Evolutionary conservation across 2,888 invertebrate genomes (phyloP), one percentile per base, ranked within the genome.

Genomic region (Capitulum mitella): DNA sequence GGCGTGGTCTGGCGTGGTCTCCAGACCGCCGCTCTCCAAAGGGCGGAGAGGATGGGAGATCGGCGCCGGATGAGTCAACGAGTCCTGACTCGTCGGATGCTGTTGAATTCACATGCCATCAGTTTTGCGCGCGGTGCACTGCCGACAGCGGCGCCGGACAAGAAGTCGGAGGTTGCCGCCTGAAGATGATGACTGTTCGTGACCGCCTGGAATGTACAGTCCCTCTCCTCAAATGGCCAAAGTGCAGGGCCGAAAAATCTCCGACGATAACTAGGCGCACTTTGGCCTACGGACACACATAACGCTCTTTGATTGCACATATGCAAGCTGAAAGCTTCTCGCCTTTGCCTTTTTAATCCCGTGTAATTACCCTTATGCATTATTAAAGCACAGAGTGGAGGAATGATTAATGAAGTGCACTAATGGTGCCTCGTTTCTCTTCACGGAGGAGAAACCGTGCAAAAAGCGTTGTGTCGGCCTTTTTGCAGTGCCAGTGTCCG

Each of bases 351-450:
- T 40, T 70, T 70, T 70, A 70, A 70, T 70, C 34, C 70, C 70
- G 40, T 70, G 70, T 70, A 70, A 70, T 70, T 70, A 40, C 40
- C 70, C 70, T 70, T 37, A 70, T 70, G 70, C 70, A 70, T 70
- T 70, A 70, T 70, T 70, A 70, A 70, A 70, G 70, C 70, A 40
- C 40, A 40, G 70, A 37, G 22, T 29, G 70, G 37, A 70, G 70
- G 70, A 70, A 26, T 70, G 70, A 70, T 70, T 29, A 70, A 70
- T 70, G 70, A 70, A 70, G 70, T 40, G 70, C 70, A 70, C 70
- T 70, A 70, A 70, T 70, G 70, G 70, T 70, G 70, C 29, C 37
- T 70, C 70, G 70, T 70, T 70, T 70, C 70, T 70, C 70, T 37
- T 40, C 70, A 10, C 26, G 40, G 37, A 37, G 40, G 70, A 40